Percentiles rank a stretch among this genome's conserved stretches.
These are phyloP conservation scores for Phorcus lineatus DNA, from an alignment of 2,888 invertebrate species.

Conservation along the genomic window DNA sequence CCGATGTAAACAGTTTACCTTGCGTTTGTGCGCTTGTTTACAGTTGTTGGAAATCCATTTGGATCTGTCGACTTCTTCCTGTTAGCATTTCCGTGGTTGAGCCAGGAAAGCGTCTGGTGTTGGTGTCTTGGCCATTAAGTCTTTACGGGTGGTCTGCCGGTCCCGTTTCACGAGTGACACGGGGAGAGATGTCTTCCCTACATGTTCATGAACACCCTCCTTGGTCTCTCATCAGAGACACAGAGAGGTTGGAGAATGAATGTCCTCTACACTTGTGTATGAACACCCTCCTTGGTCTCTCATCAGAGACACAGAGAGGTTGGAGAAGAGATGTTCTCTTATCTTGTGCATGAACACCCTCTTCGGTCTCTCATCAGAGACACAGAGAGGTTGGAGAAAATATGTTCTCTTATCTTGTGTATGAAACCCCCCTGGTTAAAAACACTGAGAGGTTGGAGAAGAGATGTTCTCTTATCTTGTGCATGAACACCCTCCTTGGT, in stretches of 20 bases:
- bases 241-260: no score
- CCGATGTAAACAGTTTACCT: conserved; percentile 22
- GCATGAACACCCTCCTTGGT: background rate
- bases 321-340: no score
- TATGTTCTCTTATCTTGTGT: background rate
- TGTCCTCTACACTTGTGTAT: background rate
- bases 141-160: conserved; percentile 8
- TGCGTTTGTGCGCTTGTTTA: conserved; percentile 24
- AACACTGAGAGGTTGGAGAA: no score
- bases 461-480: background rate
- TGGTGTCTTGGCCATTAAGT: background rate
- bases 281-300: background rate
- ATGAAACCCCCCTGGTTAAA: background rate
- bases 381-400: no score
- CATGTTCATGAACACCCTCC: no score
- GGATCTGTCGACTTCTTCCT: conserved; percentile 23
- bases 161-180: background rate
- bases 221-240: no score
- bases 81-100: conserved; percentile 3
- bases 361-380: no score
- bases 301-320: no score
- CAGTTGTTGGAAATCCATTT: conserved; percentile 21
- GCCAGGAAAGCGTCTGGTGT: background rate
- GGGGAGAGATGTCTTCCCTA: no score
- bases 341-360: background rate